These are phyloP conservation scores for Labia minor DNA, from an alignment of 2,888 invertebrate species.

Conservation along the genomic window DNA sequence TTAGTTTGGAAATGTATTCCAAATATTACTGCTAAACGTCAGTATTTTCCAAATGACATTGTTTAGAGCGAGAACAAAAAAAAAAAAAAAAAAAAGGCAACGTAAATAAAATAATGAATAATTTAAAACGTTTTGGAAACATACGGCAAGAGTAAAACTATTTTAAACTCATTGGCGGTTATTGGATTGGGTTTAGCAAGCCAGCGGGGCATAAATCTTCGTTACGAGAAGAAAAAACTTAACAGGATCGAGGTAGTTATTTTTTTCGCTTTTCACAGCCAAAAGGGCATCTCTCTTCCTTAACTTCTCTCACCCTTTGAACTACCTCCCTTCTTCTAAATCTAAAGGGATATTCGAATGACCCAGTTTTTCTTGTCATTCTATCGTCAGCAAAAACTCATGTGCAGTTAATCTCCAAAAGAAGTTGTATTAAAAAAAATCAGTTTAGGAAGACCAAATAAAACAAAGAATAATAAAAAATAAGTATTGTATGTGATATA, in stretches of 20 bases:
- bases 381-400: too few relatives aligned
- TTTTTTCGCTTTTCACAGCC: too few relatives aligned
- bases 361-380: not conserved
- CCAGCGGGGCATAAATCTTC: not conserved
- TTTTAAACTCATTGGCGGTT: slow-evolving; percentile 8
- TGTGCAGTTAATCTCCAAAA: too few relatives aligned
- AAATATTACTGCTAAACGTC: not conserved
- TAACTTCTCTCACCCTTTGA: too few relatives aligned
- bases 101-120: slow-evolving; percentile 5
- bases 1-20: not conserved
- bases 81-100: not conserved
- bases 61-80: not conserved
- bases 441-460: too few relatives aligned
- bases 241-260: not conserved
- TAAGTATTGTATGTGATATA: too few relatives aligned
- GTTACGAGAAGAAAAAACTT: not conserved
- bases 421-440: too few relatives aligned
- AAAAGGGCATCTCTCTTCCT: not conserved
- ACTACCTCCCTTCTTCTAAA: not conserved
- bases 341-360: not conserved
- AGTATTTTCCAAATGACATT: not conserved
- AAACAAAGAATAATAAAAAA: too few relatives aligned
- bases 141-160: not conserved
- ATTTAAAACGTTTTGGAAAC: not conserved
- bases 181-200: slow-evolving; percentile 13